These are phyloP conservation scores for Rhagium mordax DNA, from an alignment of 2,888 invertebrate species.

Conservation along the genomic window DNA sequence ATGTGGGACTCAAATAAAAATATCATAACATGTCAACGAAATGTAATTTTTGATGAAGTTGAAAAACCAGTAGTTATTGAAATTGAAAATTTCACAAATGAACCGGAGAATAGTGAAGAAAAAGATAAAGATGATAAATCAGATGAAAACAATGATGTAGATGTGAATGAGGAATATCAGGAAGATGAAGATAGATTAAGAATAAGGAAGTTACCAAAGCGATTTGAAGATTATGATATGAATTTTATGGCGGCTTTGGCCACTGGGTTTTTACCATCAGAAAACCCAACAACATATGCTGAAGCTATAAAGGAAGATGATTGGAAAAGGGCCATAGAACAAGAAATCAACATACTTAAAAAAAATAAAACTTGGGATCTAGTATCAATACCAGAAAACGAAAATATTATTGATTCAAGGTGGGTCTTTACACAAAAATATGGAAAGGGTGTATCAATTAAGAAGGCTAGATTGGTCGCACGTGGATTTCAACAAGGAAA, in stretches of 20 bases:
- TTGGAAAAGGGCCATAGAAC: neutral
- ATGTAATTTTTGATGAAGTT: neutral
- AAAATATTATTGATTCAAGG: neutral
- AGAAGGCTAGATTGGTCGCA: neutral
- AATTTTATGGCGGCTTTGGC: slow-evolving; percentile 20
- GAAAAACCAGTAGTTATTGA: neutral
- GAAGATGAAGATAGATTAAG: neutral
- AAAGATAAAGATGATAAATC: neutral
- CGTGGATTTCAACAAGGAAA: slow-evolving; percentile 13
- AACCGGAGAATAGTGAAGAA: neutral
- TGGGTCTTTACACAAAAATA: neutral
- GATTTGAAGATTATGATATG: neutral
- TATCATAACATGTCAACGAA: no score
- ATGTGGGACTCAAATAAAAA: no score
- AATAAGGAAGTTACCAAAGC: neutral
- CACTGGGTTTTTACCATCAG: neutral
- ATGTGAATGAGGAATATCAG: neutral
- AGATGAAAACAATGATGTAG: neutral
- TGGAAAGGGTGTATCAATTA: neutral
- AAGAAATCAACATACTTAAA: neutral
- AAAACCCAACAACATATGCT: neutral
- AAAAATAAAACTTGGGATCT: slow-evolving; percentile 11
- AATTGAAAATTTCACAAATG: neutral
- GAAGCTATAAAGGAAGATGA: slow-evolving; percentile 11
- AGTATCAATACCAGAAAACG: neutral